Evolutionary conservation across 2,888 invertebrate genomes (phyloP).

Genomic region (Lampropteryx suffumata): DNA sequence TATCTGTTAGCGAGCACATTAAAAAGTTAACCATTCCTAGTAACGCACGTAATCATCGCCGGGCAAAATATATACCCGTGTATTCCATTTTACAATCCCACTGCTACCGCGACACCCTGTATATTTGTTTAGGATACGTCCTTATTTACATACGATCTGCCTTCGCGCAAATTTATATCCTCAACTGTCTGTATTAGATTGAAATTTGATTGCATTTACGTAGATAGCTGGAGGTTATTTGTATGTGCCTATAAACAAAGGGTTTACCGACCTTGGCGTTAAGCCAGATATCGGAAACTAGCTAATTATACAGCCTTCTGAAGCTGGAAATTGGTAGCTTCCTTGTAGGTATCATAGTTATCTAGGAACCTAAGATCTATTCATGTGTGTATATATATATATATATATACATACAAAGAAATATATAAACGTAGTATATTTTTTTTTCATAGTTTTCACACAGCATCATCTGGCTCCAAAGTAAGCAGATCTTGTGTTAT

Average conservation of each 20-base stretch:
- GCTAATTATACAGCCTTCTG: conserved; percentile 57
- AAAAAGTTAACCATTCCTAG: no score
- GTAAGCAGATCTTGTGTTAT: no score
- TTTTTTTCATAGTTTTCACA: no score
- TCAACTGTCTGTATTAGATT: conserved; percentile 47
- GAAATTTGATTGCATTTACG: conserved; percentile 46
- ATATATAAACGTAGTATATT: no score
- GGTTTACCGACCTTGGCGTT: conserved; percentile 76
- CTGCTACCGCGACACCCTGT: conserved; percentile 57
- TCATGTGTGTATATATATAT: no score
- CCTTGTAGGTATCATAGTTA: no score
- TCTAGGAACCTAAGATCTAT: no score
- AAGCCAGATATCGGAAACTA: conserved; percentile 62
- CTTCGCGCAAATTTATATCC: conserved; percentile 50
- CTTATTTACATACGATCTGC: conserved; percentile 60
- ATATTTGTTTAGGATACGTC: conserved; percentile 78
- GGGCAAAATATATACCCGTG: background rate
- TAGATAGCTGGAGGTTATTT: conserved; percentile 52
- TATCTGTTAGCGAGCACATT: no score
- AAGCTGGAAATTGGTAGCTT: no score
- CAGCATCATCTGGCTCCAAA: no score
- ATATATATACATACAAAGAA: no score
- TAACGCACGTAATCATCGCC: no score
- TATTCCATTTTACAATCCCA: conserved; percentile 10
- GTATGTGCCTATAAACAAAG: conserved; percentile 57